Base-by-base conservation (phyloP, 2,113 vertebrate species). In the Bubalus kerabau region DNA sequence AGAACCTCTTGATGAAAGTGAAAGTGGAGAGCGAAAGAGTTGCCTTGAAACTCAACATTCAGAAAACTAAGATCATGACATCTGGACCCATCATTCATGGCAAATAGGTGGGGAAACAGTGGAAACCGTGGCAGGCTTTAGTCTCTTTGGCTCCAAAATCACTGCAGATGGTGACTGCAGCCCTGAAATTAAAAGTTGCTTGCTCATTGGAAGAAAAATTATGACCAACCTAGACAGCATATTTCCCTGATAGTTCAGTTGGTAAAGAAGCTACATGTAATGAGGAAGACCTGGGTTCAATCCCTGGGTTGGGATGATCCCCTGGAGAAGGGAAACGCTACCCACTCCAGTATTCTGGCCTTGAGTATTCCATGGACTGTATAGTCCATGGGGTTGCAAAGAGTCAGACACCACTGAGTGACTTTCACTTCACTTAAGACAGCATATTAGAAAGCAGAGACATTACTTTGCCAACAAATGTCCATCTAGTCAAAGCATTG, bases 11-110 rank as follows among this genome's bases (percentile, higher is more conserved):
- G 16, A 67, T n/a, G 16, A 67, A 67, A 62, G 28, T 32, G 60
- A 62, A 62, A 67, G 7, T 19, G 62, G 62, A 67, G 62, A 67
- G 17, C 0, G 0, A n/a, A n/a, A 19, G n/a, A n/a, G 7, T 19
- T n/a, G 32, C 7, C 62, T 67, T 67, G 19, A 67, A 67, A 19
- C 32, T n/a, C 62, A 67, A 67, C 32, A n/a, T 67, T 67, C 7
- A 67, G 32, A 19, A 67, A 67, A 67, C 62, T 9, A 67, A 67
- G 32, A 67, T 67, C 32, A 67, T 67, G 62, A n/a, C 2, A 67
- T 10, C 32, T 67, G 62, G 16, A 9, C 62, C 32, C 62, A 67
- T 67, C 32, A n/a, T 32, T 67, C 62, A 67, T n/a, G 8, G 16
- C 32, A 67, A 67, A 67, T n/a, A n/a, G 62, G 8, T 67, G 16